These are phyloP conservation scores for Pteropus alecto DNA, from an alignment of 2,113 vertebrate species.

Conservation along the genomic window DNA sequence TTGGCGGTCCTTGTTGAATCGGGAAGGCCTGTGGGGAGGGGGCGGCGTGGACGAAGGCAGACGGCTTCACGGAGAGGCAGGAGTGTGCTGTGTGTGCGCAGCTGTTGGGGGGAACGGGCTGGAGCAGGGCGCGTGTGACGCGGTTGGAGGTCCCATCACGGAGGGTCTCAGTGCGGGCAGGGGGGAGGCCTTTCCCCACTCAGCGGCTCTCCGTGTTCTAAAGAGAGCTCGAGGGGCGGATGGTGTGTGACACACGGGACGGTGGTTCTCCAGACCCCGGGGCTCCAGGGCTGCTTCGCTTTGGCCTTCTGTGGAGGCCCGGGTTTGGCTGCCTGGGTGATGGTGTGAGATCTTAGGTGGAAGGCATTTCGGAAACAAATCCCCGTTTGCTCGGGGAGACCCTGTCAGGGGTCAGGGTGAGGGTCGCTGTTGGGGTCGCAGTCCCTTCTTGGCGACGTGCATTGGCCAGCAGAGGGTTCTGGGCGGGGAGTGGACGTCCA, in stretches of 20 bases:
- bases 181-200: background rate
- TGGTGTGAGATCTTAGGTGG: too few species aligned
- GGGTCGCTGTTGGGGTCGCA: background rate
- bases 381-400: background rate
- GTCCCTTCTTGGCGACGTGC: background rate
- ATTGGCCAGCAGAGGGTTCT: background rate
- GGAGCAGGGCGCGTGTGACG: accelerated
- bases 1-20: background rate
- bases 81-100: too few species aligned
- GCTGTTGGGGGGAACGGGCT: too few species aligned
- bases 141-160: accelerated
- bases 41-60: background rate
- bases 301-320: background rate
- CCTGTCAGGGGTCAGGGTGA: background rate
- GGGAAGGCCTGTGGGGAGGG: too few species aligned
- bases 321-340: background rate
- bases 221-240: background rate
- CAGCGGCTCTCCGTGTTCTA: background rate
- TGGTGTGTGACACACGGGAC: accelerated
- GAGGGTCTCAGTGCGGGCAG: accelerated
- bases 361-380: background rate
- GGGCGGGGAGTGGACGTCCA: background rate
- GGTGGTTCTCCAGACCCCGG: background rate
- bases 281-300: background rate
- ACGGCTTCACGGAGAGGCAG: too few species aligned